These are phyloP conservation scores for Chauna torquata DNA, from an alignment of 2,113 vertebrate genomes.

Conservation along the genomic window DNA sequence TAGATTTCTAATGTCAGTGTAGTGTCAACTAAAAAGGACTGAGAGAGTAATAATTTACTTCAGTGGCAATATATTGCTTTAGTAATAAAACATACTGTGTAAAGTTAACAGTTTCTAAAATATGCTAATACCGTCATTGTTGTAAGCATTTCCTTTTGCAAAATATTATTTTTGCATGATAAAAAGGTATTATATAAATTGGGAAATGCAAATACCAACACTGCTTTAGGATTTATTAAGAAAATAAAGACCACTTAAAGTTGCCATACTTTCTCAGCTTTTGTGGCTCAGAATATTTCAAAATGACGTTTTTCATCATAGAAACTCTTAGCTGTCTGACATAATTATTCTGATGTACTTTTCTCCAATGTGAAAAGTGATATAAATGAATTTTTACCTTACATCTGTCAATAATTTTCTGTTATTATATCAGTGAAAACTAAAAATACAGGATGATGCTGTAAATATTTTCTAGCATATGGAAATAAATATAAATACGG, in stretches of 20 bases:
- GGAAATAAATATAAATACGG: not conserved
- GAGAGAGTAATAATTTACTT: not conserved
- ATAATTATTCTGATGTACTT: not conserved
- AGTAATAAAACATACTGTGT: not conserved
- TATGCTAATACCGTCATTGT: not conserved
- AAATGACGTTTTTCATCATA: not conserved
- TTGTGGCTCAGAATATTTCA: not conserved
- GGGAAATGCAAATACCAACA: not conserved
- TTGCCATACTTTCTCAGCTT: not conserved
- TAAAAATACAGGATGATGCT: not conserved
- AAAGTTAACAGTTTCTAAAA: not conserved
- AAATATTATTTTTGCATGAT: not conserved
- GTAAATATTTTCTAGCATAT: slow-evolving; percentile 9
- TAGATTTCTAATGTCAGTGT: not conserved
- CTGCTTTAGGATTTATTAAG: not conserved
- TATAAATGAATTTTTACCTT: not conserved
- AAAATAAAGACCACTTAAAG: not conserved
- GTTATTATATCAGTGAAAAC: not conserved
- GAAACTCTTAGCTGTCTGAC: not conserved
- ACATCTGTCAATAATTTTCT: not conserved
- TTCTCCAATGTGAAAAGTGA: not conserved
- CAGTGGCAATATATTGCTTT: not conserved
- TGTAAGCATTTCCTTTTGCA: not conserved
- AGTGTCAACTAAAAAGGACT: not conserved
- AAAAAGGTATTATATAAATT: not conserved